Evolutionary conservation across 2,888 invertebrate species (phyloP), one percentile per base, ranked within the genome.

Genomic region (Pollenia angustigena): DNA sequence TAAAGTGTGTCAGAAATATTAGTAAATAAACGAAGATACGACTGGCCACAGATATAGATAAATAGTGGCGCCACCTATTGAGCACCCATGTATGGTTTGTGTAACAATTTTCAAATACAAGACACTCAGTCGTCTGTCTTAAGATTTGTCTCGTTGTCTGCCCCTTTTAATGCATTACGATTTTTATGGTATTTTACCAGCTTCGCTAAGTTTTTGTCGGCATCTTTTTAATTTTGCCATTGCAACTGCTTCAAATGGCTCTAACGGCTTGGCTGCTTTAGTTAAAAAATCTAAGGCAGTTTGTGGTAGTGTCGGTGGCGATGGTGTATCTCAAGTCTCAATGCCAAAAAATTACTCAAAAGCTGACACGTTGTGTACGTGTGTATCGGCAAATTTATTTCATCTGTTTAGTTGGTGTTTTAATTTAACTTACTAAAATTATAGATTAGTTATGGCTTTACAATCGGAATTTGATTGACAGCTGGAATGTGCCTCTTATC

Each of bases 21-120:
- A 60, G 69, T 60, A 48, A 78, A 60, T 46, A 64, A 52, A 44
- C 0, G 12, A 64, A 32, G 7, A 71, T 42, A 40, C 52, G 60
- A 60, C 40, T 32, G 46, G 4, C 4, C 54, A 64, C 11, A 42
- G 52, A n/a, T 66, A 42, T 8, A 42, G 58, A 60, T 44, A 64
- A 50, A 69, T 58, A 50, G 76, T 87, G 81, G 87, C 87, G 87
- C 87, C 87, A 87, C 87, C 87, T 87, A 87, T 84, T 81, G 87
- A 69, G 87, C 84, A 64, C 58, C 87, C 87, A 84, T 87, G 50
- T 78, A 62, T 84, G 84, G 84, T 74, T 48, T 66, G 69, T 69
- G 60, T 76, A 76, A 76, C 62, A 69, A 60, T 69, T 82, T 69
- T 69, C 32, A 68, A 62, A 75, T 60, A 18, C 68, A 82, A 32